A percentile compares a stretch with the other conserved stretches of the same genome.
These are phyloP conservation scores for Mamestra configurata DNA, from an alignment of 1,140 invertebrate genomes.

Conservation along the genomic window DNA sequence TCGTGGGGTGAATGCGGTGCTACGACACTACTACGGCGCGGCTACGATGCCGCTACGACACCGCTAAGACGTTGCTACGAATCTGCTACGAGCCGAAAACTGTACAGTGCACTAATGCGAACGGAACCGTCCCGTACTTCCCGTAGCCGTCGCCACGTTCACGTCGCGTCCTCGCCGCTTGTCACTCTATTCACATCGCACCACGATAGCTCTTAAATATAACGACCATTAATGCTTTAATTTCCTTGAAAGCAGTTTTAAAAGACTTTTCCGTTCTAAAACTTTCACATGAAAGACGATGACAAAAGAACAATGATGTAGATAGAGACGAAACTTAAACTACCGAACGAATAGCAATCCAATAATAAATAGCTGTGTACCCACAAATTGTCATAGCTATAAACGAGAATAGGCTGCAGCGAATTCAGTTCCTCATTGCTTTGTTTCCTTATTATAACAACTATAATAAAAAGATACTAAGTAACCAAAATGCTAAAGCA, in stretches of 20 bases:
- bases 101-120: not conserved
- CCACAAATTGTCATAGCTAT: not conserved
- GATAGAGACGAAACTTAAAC: conserved; percentile 61
- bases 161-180: conserved; percentile 16
- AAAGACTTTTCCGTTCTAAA: conserved; percentile 85
- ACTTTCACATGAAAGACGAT: conserved; percentile 82
- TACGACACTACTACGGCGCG: not conserved
- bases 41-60: conserved; percentile 1
- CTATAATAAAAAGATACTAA: conserved; percentile 34
- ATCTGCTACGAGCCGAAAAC: not conserved
- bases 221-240: conserved; percentile 84
- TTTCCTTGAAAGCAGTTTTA: conserved; percentile 86
- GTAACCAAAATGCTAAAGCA: conserved; percentile 26
- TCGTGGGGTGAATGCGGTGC: not conserved
- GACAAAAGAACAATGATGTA: conserved; percentile 71
- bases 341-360: conserved; percentile 19
- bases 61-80: not conserved
- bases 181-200: conserved; percentile 30
- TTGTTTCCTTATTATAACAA: conserved; percentile 7
- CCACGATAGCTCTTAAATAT: conserved; percentile 65
- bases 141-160: not conserved
- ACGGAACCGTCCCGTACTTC: not conserved
- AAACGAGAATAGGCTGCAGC: not conserved
- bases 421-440: not conserved
- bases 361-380: not conserved